Base-by-base conservation (phyloP, 2,888 invertebrate species). In the Steinernema scapterisci region DNA sequence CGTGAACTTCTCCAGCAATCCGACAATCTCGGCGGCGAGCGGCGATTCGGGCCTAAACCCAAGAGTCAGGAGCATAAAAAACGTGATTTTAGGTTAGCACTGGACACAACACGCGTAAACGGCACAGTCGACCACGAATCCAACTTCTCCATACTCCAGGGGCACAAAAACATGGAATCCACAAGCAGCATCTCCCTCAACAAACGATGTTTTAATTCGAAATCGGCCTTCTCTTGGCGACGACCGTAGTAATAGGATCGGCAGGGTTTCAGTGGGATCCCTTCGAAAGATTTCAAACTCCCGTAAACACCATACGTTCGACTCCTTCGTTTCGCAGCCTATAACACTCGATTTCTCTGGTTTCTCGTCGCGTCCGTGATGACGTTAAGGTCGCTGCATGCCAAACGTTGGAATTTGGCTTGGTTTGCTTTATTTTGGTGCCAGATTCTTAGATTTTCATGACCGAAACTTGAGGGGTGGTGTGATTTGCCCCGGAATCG, bases 231-330 rank as follows among this genome's bases (percentile, higher is more conserved):
- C 38, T 38, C 38, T 38, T 3, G 38, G 38, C 38, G 38, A 38
- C 38, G 6, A 63, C 31, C 63, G 63, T 63, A 63, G 23, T 25
- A 6, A 16, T 63, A 63, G 27, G 63, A 63, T 48, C 48, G 16
- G 63, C 63, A 63, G 31, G 63, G 16, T 31, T 54, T 31, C 63
- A 38, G 9, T 38, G 38, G 38, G 38, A 38, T 38, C 38, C 31
- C 11, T 38, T 63, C 19, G 27, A 27, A 63, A 31, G 27, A 11
- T 16, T 63, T 63, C 63, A 63, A 63, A 63, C 23, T 25, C 2
- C 31, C 9, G n/a, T 21, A 63, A 63, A 63, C 25, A 1, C 7
- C 31, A 31, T 16, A 63, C 31, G 52, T 52, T 52, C 52, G 52
- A 23, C 21, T 11, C 21, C 21, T 19, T 19, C 19, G 23, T 52